Conservation (phyloP, 2,797 vertebrate genomes). For the Pampus argenteus region DNA sequence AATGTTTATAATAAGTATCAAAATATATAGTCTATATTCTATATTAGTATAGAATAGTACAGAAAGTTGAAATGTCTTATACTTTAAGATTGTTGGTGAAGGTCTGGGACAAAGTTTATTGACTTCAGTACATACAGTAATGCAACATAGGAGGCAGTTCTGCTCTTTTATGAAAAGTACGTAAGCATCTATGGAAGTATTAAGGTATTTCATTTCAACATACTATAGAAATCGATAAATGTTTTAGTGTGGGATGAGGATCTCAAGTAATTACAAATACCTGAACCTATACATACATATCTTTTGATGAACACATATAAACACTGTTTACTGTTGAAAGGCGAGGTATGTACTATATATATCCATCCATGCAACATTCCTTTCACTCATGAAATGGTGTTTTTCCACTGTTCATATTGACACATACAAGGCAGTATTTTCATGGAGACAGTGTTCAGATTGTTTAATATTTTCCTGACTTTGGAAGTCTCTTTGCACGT, state of each 20-base stretch:
- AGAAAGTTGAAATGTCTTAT: too few relatives aligned
- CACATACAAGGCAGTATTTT: too few relatives aligned
- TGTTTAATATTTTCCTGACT: too few relatives aligned
- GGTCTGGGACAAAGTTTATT: not conserved
- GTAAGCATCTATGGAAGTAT: too few relatives aligned
- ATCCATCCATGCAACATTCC: not conserved
- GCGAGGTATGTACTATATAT: not conserved
- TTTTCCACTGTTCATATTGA: constrained; percentile 7
- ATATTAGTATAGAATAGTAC: too few relatives aligned
- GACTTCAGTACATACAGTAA: not conserved
- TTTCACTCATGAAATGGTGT: not conserved
- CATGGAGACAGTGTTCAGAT: too few relatives aligned
- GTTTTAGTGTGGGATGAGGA: not conserved
- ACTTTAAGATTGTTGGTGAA: not conserved
- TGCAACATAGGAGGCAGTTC: not conserved
- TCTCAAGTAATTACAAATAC: not conserved
- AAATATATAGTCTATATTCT: too few relatives aligned
- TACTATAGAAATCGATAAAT: not conserved
- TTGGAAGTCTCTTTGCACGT: too few relatives aligned
- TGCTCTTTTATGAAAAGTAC: not conserved
- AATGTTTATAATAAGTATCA: too few relatives aligned
- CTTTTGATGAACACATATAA: constrained; percentile 8
- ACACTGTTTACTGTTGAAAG: not conserved
- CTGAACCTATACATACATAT: not conserved
- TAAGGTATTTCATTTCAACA: too few relatives aligned